phyloP scores from a whole-genome alignment of 2,888 invertebrate species.

The Tetanocera ferruginea region DNA sequence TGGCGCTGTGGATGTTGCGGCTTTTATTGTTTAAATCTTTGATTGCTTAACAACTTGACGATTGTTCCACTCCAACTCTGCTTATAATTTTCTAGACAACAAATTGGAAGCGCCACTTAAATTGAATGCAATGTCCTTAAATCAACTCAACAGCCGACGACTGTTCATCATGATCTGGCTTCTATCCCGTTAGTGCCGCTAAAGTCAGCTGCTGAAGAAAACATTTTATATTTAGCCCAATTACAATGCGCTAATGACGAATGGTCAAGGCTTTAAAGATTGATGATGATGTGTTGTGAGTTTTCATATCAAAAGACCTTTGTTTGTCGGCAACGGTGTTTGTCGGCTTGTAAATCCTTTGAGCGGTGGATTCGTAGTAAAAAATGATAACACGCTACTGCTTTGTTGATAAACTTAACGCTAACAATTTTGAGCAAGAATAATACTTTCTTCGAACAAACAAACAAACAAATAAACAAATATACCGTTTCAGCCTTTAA shows the following conservation, averaged over 20 bases:
- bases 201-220: neutral
- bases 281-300: neutral
- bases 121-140: neutral
- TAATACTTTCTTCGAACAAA: too few relatives aligned
- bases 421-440: too few relatives aligned
- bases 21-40: neutral
- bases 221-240: neutral
- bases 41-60: slow-evolving; percentile 6
- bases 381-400: neutral
- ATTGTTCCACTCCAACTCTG: slow-evolving; percentile 3
- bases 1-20: neutral
- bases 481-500: too few relatives aligned
- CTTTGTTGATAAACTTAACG: too few relatives aligned
- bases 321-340: neutral
- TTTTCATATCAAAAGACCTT: slow-evolving; percentile 6
- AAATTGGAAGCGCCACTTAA: slow-evolving; percentile 29
- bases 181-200: too few relatives aligned
- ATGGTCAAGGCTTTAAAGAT: too few relatives aligned
- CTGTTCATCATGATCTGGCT: neutral
- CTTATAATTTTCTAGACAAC: slow-evolving; percentile 19
- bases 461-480: too few relatives aligned
- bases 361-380: neutral
- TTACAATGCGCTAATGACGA: neutral
- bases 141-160: neutral
- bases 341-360: neutral